Evolutionary conservation across 1,140 invertebrate genomes (phyloP).

Genomic region (Zaprionus camerounensis): DNA sequence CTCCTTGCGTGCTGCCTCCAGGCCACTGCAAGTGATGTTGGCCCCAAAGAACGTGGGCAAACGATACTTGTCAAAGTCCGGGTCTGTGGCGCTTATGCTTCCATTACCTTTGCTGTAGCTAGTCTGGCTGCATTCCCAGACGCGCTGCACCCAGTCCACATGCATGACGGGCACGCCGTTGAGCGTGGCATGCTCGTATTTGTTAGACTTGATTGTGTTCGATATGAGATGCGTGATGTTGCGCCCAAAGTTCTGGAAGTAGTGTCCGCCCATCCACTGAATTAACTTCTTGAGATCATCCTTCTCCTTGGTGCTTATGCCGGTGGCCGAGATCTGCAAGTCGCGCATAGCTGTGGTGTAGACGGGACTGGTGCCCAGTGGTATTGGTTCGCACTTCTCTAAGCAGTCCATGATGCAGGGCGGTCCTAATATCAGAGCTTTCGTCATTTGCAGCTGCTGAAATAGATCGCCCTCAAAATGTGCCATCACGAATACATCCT

Average conservation of each 20-base stretch:
- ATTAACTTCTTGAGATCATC: conserved; percentile 89
- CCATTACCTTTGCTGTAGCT: conserved; percentile 82
- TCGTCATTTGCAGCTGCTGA: conserved; percentile 87
- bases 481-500: conserved; percentile 91
- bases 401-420: conserved; percentile 91
- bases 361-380: conserved; percentile 90
- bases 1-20: conserved; percentile 88
- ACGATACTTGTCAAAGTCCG: conserved; percentile 87
- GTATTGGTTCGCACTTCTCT: conserved; percentile 89
- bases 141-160: conserved; percentile 90
- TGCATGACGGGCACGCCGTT: conserved; percentile 90
- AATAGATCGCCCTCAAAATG: conserved; percentile 89
- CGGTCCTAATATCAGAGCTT: conserved; percentile 91
- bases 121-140: conserved; percentile 89
- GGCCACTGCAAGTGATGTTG: conserved; percentile 91
- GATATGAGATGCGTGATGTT: conserved; percentile 93
- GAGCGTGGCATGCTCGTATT: conserved; percentile 91
- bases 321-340: conserved; percentile 90
- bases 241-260: conserved; percentile 88
- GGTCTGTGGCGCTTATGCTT: conserved; percentile 87
- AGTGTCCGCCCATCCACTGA: conserved; percentile 93
- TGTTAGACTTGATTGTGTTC: conserved; percentile 89
- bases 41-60: conserved; percentile 93
- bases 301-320: conserved; percentile 87
- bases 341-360: conserved; percentile 93